Base-by-base conservation (phyloP, 2,797 vertebrate genomes). In the Catostomus latipinnis region DNA sequence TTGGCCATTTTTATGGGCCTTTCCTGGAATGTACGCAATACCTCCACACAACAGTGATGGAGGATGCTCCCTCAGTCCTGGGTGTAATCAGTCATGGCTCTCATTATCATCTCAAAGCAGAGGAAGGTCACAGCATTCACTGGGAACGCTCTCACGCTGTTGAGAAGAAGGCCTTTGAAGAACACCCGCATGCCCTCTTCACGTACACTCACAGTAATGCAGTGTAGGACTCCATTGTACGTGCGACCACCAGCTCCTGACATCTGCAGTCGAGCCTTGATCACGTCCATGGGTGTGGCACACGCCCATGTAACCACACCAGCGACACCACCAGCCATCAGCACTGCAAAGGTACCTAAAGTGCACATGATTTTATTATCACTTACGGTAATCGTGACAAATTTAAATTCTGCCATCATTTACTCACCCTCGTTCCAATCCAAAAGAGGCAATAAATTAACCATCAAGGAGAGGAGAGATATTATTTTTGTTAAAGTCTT, bases 261-360 rank as follows among this genome's bases (percentile, higher is more conserved):
- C 95, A 96, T 94, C 91, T 96, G 96, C 62, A 96, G 91, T 11
- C 95, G 91, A 0, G 94, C 92, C 89, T 97, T 97, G 69, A 96
- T 88, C 54, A 97, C 94, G 0, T 96, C 96, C 90, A 96, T 92
- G 0, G 96, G 96, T 0, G 95, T 96, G 66, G 95, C 95, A 2
- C 86, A 83, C 1, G 86, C 84, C 96, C 96, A 96, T 8, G 93
- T 95, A 54, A 91, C 74, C 12, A 94, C 92, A 0, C 96, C 96
- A 0, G 95, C 94, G 0, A 90, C 70, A 1, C 96, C 96, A 0
- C 95, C 96, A 0, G 95, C 95, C 83, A 95, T 75, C 62, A 96
- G 46, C 61, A 93, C 89, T 0, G 86, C 84, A 80, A 93, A 91
- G 0, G 91, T 92, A 65, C 87, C 90, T 78, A 88, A 78, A 60